Evolutionary conservation across 2,888 invertebrate species (phyloP).

Genomic region (Uloborus plumipes): DNA sequence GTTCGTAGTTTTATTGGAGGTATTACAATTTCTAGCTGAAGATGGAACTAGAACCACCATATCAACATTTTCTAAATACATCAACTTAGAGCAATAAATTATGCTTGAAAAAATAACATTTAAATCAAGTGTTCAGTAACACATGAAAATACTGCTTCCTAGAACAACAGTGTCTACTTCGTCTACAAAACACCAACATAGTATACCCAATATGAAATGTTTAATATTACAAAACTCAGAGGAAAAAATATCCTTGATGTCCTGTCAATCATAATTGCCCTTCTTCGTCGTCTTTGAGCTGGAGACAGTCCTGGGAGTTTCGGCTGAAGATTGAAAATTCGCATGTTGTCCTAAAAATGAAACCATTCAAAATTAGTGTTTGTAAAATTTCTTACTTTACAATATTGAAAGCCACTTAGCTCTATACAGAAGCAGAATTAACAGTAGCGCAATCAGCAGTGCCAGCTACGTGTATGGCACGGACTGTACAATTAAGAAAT

Average conservation of each 20-base stretch:
- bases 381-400: not conserved
- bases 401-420: not conserved
- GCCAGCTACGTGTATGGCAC: too few species aligned
- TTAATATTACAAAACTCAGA: constrained; percentile 89
- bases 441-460: too few species aligned
- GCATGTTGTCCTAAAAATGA: constrained; percentile 47
- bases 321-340: constrained; percentile 61
- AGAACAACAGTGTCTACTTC: not conserved
- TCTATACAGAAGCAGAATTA: too few species aligned
- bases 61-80: too few species aligned
- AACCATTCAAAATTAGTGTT: not conserved
- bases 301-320: constrained; percentile 39
- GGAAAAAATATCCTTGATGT: constrained; percentile 91
- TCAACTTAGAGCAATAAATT: too few species aligned
- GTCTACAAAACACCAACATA: constrained; percentile 59
- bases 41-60: too few species aligned
- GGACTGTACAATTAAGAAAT: too few species aligned
- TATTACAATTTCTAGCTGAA: too few species aligned
- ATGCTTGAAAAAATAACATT: too few species aligned
- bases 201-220: constrained; percentile 85
- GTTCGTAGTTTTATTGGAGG: too few species aligned
- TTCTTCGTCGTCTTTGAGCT: constrained; percentile 52
- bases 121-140: too few species aligned
- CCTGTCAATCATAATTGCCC: constrained; percentile 75
- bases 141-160: too few species aligned